These are phyloP conservation scores for Toxotes jaculatrix DNA, from an alignment of 2,113 vertebrate genomes.

Conservation along the genomic window DNA sequence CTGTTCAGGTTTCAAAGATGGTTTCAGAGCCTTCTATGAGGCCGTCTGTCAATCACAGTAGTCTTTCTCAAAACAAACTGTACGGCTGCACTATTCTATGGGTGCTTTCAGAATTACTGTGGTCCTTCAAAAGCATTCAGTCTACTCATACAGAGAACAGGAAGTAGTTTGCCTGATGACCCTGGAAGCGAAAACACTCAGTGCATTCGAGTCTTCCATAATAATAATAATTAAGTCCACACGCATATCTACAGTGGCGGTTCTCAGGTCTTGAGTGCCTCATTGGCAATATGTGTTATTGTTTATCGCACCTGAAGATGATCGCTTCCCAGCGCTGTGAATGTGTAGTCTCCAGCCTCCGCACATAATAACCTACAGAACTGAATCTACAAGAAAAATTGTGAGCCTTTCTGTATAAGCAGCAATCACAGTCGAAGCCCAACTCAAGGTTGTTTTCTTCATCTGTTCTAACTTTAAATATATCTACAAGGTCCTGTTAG, in stretches of 20 bases:
- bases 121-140: not conserved
- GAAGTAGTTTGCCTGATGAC: not conserved
- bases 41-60: conserved; percentile 66
- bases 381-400: not conserved
- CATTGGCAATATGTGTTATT: not conserved
- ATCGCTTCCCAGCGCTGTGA: not conserved
- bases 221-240: not conserved
- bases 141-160: not conserved
- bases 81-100: not conserved
- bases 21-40: conserved; percentile 30
- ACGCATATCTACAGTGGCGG: no score
- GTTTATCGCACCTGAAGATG: conserved; percentile 4
- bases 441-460: not conserved
- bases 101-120: not conserved
- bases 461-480: not conserved
- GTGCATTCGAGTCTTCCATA: not conserved
- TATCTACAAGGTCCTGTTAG: not conserved
- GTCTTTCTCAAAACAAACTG: conserved; percentile 21
- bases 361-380: not conserved
- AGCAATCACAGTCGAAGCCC: not conserved
- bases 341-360: not conserved
- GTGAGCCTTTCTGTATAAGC: no score
- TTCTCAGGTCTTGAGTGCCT: not conserved
- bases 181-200: conserved; percentile 10
- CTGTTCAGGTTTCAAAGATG: conserved; percentile 65